A percentile compares a stretch with the other conserved stretches of the same genome.
Conservation (phyloP, 2,888 invertebrate genomes). For the Gisinianus flammeolus region DNA sequence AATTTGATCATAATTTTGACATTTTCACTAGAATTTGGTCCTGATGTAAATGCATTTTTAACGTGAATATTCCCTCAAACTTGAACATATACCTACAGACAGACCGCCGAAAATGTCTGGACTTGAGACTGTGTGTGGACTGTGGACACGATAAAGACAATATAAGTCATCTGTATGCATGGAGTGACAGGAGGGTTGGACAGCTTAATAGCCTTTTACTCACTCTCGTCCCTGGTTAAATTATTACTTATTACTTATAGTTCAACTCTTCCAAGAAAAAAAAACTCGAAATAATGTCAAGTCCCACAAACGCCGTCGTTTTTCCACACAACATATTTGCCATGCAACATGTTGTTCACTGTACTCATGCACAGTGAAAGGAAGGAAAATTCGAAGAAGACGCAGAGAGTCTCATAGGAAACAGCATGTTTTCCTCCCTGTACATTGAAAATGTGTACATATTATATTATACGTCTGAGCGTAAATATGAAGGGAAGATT, state of each 20-base stretch:
- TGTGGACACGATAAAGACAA: not conserved
- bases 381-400: too few relatives aligned
- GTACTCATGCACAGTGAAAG: too few relatives aligned
- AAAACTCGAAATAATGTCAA: not conserved
- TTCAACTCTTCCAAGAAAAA: not conserved
- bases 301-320: not conserved
- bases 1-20: too few relatives aligned
- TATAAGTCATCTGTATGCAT: conserved; percentile 37
- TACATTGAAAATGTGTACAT: not conserved
- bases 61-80: too few relatives aligned
- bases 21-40: too few relatives aligned
- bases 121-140: too few relatives aligned
- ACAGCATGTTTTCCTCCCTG: too few relatives aligned
- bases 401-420: too few relatives aligned
- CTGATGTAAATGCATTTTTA: too few relatives aligned
- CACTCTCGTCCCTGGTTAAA: conserved; percentile 19
- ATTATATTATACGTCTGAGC: not conserved
- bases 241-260: conserved; percentile 26
- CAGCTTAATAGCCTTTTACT: conserved; percentile 38
- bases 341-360: too few relatives aligned
- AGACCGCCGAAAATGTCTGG: too few relatives aligned
- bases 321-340: not conserved
- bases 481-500: conserved; percentile 3
- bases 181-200: conserved; percentile 17
- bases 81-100: too few relatives aligned